These are phyloP conservation scores for Channa maculata DNA, from an alignment of 2,113 vertebrate genomes.

Conservation along the genomic window DNA sequence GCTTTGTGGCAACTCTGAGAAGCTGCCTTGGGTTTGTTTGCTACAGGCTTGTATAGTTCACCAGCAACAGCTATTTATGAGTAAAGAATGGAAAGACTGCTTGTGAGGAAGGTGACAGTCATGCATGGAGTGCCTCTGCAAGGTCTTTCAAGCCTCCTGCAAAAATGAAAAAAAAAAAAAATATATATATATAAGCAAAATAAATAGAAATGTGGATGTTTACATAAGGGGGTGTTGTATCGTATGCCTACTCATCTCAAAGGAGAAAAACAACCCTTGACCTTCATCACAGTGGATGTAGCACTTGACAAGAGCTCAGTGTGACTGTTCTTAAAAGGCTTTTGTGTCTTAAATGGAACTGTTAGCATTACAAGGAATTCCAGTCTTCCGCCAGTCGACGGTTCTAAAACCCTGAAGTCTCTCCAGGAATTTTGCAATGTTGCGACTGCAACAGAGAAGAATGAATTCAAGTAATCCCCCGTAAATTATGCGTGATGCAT, in stretches of 20 bases:
- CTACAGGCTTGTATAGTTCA: constrained; percentile 17
- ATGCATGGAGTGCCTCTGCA: constrained; percentile 39
- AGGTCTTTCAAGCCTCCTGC: constrained; percentile 43
- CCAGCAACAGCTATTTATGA: constrained; percentile 40
- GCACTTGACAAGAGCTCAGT: constrained; percentile 13
- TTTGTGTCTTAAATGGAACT: constrained; percentile 27
- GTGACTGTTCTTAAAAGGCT: constrained; percentile 35
- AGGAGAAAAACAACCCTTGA: constrained; percentile 48
- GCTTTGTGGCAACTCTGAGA: constrained; percentile 15
- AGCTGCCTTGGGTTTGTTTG: constrained; percentile 28
- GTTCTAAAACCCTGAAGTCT: too few relatives aligned
- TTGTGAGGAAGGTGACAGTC: constrained; percentile 30
- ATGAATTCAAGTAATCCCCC: too few relatives aligned
- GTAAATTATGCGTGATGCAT: too few relatives aligned
- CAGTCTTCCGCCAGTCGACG: background rate
- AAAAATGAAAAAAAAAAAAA: constrained; percentile 1
- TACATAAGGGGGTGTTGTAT: background rate
- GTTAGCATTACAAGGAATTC: constrained; percentile 17
- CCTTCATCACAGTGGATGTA: constrained; percentile 39
- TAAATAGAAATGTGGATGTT: constrained; percentile 22
- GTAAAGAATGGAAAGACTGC: constrained; percentile 11
- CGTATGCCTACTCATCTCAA: constrained; percentile 1
- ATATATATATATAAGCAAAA: constrained; percentile 5
- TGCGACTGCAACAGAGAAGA: too few relatives aligned
- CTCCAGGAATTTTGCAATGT: too few relatives aligned